Evolutionary conservation across 1,140 invertebrate genomes (phyloP).

Genomic region (Choristoneura fumiferana): DNA sequence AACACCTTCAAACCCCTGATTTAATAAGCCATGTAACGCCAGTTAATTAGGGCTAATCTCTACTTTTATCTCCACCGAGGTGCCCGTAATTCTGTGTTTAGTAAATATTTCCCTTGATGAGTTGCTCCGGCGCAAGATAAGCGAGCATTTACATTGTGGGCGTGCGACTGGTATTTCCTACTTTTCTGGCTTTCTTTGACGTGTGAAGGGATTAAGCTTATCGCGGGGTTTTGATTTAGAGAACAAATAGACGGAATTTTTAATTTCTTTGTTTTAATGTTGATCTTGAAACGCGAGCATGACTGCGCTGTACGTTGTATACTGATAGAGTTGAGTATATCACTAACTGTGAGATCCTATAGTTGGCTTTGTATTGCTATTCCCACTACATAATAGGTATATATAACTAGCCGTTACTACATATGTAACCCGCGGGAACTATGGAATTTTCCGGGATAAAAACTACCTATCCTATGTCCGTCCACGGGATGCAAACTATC

Average conservation of each 20-base stretch:
- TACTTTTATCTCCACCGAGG: conserved; percentile 8
- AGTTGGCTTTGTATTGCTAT: too few species aligned
- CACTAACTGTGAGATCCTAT: too few species aligned
- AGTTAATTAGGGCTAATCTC: conserved; percentile 12
- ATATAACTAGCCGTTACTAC: too few species aligned
- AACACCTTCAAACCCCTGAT: background rate
- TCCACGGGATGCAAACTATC: too few species aligned
- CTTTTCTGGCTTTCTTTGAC: conserved; percentile 9
- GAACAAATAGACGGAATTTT: conserved; percentile 4
- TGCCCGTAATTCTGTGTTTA: conserved; percentile 10
- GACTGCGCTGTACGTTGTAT: too few species aligned
- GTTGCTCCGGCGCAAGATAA: background rate
- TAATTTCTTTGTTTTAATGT: background rate
- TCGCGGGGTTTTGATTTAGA: conserved; percentile 1
- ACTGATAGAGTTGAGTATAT: too few species aligned
- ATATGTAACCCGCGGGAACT: too few species aligned
- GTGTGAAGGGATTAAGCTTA: conserved; percentile 4
- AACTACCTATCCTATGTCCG: too few species aligned
- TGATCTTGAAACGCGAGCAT: too few species aligned
- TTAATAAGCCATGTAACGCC: conserved; percentile 10
- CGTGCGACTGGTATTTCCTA: conserved; percentile 14
- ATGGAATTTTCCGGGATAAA: too few species aligned
- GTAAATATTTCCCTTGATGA: conserved; percentile 17
- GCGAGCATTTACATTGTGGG: background rate
- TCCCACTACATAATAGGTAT: too few species aligned